Conservation (phyloP, 1,140 invertebrate genomes). For the Melitaea cinxia region DNA sequence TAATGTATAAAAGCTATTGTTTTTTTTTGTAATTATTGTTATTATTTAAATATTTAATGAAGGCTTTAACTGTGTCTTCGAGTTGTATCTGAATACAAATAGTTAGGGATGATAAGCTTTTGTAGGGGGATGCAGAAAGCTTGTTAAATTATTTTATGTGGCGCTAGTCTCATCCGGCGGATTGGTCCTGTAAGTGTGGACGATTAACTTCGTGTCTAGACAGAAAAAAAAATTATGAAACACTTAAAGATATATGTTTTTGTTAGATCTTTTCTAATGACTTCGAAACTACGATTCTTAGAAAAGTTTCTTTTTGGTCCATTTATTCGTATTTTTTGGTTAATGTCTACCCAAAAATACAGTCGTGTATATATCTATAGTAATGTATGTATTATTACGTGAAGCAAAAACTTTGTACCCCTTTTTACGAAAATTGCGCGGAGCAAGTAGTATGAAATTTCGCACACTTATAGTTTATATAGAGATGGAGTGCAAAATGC, state of each 20-base stretch:
- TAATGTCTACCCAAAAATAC: too few relatives aligned
- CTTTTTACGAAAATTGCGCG: too few relatives aligned
- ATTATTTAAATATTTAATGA: not conserved
- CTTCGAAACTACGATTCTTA: not conserved
- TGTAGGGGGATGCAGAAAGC: constrained; percentile 48
- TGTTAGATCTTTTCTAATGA: not conserved
- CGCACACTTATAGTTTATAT: too few relatives aligned
- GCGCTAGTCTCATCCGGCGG: constrained; percentile 48
- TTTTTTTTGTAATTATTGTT: too few relatives aligned
- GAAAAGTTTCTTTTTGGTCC: not conserved
- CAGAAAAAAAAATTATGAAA: constrained; percentile 32
- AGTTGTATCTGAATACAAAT: constrained; percentile 8
- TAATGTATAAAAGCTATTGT: too few relatives aligned
- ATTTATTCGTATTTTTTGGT: not conserved
- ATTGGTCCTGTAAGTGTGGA: constrained; percentile 48
- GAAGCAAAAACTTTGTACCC: too few relatives aligned
- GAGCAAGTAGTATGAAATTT: too few relatives aligned
- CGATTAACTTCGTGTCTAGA: constrained; percentile 60
- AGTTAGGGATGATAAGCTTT: constrained; percentile 38
- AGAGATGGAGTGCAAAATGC: too few relatives aligned
- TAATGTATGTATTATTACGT: too few relatives aligned
- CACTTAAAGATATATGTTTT: not conserved
- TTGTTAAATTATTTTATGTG: constrained; percentile 66
- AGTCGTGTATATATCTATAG: too few relatives aligned
- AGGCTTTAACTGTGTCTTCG: not conserved